Evolutionary conservation across 2,888 invertebrate genomes (phyloP).

Genomic region (Aricia artaxerxes): DNA sequence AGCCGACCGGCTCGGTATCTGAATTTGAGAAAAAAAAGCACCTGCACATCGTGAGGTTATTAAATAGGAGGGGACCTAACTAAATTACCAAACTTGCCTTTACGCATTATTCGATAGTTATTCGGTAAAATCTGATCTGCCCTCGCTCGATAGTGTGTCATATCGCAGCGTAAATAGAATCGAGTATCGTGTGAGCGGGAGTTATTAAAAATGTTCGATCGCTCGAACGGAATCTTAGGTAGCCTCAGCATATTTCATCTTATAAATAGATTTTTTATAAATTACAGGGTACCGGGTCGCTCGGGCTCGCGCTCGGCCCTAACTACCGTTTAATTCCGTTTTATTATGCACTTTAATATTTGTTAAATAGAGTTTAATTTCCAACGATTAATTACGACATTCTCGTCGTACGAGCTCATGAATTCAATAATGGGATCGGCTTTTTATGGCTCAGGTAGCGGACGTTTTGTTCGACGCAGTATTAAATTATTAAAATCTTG

Average conservation of each 20-base stretch:
- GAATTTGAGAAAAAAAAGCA: constrained; percentile 60
- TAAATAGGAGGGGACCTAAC: constrained; percentile 79
- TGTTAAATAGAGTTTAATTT: constrained; percentile 64
- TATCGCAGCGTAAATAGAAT: neutral
- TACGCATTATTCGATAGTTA: constrained; percentile 57
- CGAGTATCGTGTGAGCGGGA: constrained; percentile 45
- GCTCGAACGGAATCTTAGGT: constrained; percentile 75
- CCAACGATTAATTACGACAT: constrained; percentile 46
- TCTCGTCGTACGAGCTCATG: constrained; percentile 47
- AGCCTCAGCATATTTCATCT: constrained; percentile 77
- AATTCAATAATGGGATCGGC: constrained; percentile 65
- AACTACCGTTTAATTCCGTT: constrained; percentile 53
- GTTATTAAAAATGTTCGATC: constrained; percentile 73
- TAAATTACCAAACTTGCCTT: constrained; percentile 79
- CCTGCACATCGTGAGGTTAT: constrained; percentile 72
- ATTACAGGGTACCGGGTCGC: constrained; percentile 79
- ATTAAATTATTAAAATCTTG: constrained; percentile 31
- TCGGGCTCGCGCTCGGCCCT: constrained; percentile 65
- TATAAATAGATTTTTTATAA: constrained; percentile 80
- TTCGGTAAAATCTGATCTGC: constrained; percentile 9
- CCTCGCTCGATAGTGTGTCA: neutral
- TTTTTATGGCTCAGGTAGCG: constrained; percentile 63
- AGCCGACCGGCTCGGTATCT: constrained; percentile 64
- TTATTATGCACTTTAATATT: constrained; percentile 63
- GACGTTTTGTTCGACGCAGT: constrained; percentile 45